These are phyloP conservation scores for Athene cunicularia DNA, from an alignment of 2,113 vertebrate genomes.

Conservation along the genomic window DNA sequence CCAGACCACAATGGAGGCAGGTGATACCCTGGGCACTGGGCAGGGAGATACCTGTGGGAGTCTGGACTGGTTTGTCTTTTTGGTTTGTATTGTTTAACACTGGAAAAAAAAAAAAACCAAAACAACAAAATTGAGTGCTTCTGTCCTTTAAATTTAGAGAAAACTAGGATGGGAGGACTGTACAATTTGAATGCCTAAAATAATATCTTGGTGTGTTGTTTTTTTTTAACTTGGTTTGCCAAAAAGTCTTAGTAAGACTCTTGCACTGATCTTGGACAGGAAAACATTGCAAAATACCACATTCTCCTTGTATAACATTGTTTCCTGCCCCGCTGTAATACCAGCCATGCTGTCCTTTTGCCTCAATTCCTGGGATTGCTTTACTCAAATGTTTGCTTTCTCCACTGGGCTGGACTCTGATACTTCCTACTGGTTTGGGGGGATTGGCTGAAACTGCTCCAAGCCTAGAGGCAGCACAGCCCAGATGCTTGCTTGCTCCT, in stretches of 20 bases:
- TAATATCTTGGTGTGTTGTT: neutral
- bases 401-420: neutral
- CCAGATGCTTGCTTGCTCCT: neutral
- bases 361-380: slow-evolving; percentile 48
- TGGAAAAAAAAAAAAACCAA: neutral
- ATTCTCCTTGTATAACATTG: slow-evolving; percentile 34
- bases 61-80: neutral
- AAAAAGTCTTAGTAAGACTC: slow-evolving; percentile 13
- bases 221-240: neutral
- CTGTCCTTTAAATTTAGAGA: neutral
- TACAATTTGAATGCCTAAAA: neutral
- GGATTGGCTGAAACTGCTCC: slow-evolving; percentile 9
- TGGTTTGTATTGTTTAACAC: neutral
- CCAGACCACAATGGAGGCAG: neutral
- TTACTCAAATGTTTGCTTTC: slow-evolving; percentile 7
- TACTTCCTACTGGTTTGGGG: neutral
- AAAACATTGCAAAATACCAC: slow-evolving; percentile 50
- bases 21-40: neutral
- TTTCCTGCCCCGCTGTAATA: slow-evolving; percentile 32
- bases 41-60: neutral
- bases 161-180: neutral
- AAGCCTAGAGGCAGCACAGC: neutral
- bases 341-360: neutral
- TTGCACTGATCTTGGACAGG: slow-evolving; percentile 19
- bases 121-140: accelerated